Evolutionary conservation across 2,113 vertebrate species (phyloP).

Genomic region (Ceyx cyanopectus): DNA sequence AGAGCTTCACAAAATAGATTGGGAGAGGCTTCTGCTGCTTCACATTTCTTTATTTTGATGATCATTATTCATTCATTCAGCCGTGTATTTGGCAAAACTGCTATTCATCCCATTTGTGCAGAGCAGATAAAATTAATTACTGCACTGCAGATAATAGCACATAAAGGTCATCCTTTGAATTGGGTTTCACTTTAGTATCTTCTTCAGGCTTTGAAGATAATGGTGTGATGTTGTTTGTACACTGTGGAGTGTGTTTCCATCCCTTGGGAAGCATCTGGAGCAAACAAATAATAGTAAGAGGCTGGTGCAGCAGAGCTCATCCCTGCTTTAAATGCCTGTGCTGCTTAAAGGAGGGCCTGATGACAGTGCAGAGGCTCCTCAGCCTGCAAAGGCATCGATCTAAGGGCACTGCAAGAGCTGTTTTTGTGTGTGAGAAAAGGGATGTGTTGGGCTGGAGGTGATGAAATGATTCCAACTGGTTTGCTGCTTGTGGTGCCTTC

Average conservation of each 20-base stretch:
- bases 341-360: neutral
- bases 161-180: conserved; percentile 70
- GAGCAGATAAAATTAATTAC: conserved; percentile 68
- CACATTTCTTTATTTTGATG: neutral
- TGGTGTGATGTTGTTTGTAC: conserved; percentile 41
- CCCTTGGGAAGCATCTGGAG: conserved; percentile 7
- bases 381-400: neutral
- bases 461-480: conserved; percentile 8
- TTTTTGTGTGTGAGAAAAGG: neutral
- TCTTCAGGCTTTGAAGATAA: conserved; percentile 64
- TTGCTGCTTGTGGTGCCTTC: neutral
- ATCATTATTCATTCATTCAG: neutral
- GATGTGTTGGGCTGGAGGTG: neutral
- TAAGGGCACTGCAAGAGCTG: neutral
- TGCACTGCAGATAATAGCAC: conserved; percentile 62
- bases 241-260: conserved; percentile 8
- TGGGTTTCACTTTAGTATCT: conserved; percentile 50
- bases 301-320: neutral
- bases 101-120: conserved; percentile 24
- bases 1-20: conserved; percentile 8
- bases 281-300: conserved; percentile 52
- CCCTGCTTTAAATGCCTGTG: conserved; percentile 15
- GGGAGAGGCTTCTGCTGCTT: conserved; percentile 39
- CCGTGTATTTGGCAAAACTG: neutral
- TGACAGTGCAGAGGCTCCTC: neutral